These are phyloP conservation scores for Thalpophila matura DNA, from an alignment of 2,888 invertebrate genomes.

Conservation along the genomic window DNA sequence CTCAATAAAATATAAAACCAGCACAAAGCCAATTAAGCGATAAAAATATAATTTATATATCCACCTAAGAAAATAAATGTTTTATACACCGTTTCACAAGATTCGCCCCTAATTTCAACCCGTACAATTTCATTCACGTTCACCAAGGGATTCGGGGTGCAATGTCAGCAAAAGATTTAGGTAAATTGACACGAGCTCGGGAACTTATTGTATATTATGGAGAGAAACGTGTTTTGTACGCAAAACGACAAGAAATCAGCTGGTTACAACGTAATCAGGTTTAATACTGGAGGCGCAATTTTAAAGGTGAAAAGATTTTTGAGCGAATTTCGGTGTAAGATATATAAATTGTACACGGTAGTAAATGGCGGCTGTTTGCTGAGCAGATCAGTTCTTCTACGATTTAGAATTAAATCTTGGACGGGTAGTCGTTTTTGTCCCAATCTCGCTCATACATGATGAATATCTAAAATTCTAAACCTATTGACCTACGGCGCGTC, in stretches of 20 bases:
- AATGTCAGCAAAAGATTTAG: conserved; percentile 81
- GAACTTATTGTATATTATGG: conserved; percentile 79
- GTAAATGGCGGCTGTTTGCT: neutral
- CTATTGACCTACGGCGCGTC: no score
- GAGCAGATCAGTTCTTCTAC: neutral
- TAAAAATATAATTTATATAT: no score
- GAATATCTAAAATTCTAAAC: no score
- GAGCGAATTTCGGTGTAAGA: neutral
- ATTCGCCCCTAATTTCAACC: conserved; percentile 3
- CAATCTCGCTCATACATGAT: no score
- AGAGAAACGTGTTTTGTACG: conserved; percentile 50
- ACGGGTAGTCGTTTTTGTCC: neutral
- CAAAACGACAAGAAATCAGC: conserved; percentile 44
- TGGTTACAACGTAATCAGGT: conserved; percentile 16
- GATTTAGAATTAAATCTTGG: neutral
- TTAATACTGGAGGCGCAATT: conserved; percentile 21
- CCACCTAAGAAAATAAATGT: neutral
- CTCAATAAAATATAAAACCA: no score
- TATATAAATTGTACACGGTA: neutral
- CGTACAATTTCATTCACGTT: conserved; percentile 41
- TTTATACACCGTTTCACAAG: neutral
- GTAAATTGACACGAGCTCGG: conserved; percentile 79
- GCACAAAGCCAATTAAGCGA: no score
- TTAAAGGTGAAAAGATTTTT: conserved; percentile 13
- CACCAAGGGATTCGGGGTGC: conserved; percentile 70